Evolutionary conservation across 2,113 vertebrate genomes (phyloP), one percentile per base, ranked within the genome.

Genomic region (Tyto alba): DNA sequence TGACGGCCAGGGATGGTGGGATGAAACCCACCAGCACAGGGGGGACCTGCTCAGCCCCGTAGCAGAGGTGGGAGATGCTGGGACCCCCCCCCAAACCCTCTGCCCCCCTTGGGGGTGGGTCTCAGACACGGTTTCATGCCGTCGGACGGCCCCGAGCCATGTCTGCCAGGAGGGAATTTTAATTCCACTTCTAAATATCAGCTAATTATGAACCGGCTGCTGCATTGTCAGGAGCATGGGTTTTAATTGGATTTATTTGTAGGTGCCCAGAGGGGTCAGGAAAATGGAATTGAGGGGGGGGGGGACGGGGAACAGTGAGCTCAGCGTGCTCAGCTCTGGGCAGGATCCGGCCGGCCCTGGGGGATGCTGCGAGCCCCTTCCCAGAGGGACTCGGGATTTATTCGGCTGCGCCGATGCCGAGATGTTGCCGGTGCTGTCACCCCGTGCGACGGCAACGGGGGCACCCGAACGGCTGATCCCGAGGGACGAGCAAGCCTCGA

Each of bases 161-260:
- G 1, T 56, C 53, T 11, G 30, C 89, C 11, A 9, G 47, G 36
- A 55, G 78, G 32, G 88, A n/a, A 17, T n/a, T 78, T 88, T 91
- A 94, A 84, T 94, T 84, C 50, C 4, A 1, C 50, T 74, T 73
- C 43, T 57, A 72, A 82, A 77, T 71, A 67, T 25, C 88, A 56
- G 59, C 64, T 94, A 74, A 91, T 94, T 88, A 68, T 3, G 36
- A 73, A 63, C 43, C 6, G 4, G 74, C 59, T 73, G 88, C 84
- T 63, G 0, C 25, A 2, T 41, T 3, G 15, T 74, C 18, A 9
- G 34, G 48, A 90, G 83, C 12, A 0, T 2, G 0, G 55, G 53
- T 10, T 63, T 69, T 74, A 69, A 88, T 69, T 63, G 68, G 82
- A 41, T 80, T 88, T 52, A 25, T 85, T 64, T n/a, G 45, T 27